Evolutionary conservation across 2,888 invertebrate species (phyloP), one percentile per base, ranked within the genome.

Genomic region (Agrotis clavis): DNA sequence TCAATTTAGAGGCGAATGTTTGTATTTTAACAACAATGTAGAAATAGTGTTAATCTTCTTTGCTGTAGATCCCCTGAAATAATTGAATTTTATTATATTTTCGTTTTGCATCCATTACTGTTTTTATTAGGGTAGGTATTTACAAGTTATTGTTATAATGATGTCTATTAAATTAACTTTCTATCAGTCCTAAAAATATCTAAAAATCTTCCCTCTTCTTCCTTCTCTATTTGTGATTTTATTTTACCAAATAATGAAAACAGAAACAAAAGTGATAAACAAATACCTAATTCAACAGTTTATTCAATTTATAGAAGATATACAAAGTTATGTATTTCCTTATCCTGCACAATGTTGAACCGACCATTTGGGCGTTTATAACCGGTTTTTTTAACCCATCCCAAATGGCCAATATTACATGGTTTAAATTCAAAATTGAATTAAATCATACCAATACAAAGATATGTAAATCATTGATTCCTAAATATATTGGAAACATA

Each of bases 391-490:
- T n/a, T n/a, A n/a, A n/a, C n/a, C n/a, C n/a, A n/a, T n/a, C n/a
- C n/a, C n/a, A n/a, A n/a, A n/a, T n/a, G n/a, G n/a, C n/a, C n/a
- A n/a, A n/a, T n/a, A n/a, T n/a, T n/a, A n/a, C n/a, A n/a, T n/a
- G n/a, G n/a, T n/a, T n/a, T n/a, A n/a, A n/a, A 30, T 73, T 35
- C 35, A 7, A 7, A 35, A 35, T 35, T 35, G 7, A 14, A 45
- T 71, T 21, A n/a, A 51, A 74, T n/a, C 48, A 13, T 16, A 19
- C 30, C 16, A 21, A 21, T 47, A 41, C n/a, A 57, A 57, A 57
- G n/a, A 51, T 19, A 6, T 14, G 13, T 66, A 47, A 47, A 76
- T 18, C 9, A 66, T 77, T 53, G 35, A 67, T 68, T 68, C 18
- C 7, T 56, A 30, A 56, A 56, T 66, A 51, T 14, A 47, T 21